A percentile compares a stretch with the other conserved stretches of the same genome.
Conservation (phyloP, 2,113 vertebrate genomes). For the Eulacestoma nigropectus region DNA sequence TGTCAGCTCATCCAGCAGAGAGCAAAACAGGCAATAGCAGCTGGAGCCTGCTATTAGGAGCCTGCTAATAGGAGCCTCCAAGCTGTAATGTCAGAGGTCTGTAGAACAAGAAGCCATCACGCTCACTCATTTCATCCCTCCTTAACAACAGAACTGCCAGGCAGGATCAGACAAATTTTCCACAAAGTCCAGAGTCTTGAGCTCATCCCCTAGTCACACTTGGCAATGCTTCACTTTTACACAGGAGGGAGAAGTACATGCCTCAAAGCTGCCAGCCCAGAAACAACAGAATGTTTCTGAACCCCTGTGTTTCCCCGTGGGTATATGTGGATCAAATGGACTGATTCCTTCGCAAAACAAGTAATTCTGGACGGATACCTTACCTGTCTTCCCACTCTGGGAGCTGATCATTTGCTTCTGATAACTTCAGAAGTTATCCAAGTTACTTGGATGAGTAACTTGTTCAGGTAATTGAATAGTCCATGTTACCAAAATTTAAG, state of each 20-base stretch:
- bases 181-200: background rate
- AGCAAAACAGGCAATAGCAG: background rate
- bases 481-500: background rate
- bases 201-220: background rate
- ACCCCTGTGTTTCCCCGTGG: background rate
- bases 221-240: background rate
- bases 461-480: background rate
- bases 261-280: background rate
- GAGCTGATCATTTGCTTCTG: background rate
- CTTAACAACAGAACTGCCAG: background rate
- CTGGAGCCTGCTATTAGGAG: background rate
- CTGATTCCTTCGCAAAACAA: background rate
- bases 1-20: background rate
- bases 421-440: background rate
- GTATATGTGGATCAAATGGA: background rate
- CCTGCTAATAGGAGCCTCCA: background rate
- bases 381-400: background rate
- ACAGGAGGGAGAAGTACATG: background rate
- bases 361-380: background rate
- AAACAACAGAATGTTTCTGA: background rate
- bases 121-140: accelerated
- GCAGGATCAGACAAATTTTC: background rate
- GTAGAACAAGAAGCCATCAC: accelerated
- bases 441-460: background rate
- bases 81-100: background rate